A percentile compares a stretch with the other conserved stretches of the same genome.
phyloP scores from a whole-genome alignment of 2,113 vertebrate genomes.

The Oceanodroma tethys region DNA sequence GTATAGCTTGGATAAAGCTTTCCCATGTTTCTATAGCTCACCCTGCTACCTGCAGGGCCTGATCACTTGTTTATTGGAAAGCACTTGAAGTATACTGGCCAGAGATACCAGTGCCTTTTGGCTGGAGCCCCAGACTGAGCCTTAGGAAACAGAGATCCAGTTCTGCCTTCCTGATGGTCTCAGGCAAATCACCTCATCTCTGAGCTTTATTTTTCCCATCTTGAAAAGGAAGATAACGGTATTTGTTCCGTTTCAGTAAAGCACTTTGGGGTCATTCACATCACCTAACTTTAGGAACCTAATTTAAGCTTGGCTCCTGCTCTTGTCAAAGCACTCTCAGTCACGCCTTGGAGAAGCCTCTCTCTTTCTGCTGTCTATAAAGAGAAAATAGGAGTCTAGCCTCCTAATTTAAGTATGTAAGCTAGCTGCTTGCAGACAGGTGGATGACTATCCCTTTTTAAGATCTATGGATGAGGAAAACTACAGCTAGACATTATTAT shows the following conservation, averaged over 20 bases:
- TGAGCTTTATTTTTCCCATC: slow-evolving; percentile 7
- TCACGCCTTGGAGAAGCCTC: neutral
- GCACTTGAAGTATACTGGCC: neutral
- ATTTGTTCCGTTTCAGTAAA: neutral
- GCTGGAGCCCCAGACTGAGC: neutral
- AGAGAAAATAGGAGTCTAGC: neutral
- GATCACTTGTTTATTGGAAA: slow-evolving; percentile 21
- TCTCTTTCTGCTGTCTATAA: neutral
- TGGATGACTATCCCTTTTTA: neutral
- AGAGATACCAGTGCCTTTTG: neutral
- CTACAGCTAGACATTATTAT: neutral
- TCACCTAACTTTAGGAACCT: neutral
- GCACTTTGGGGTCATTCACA: neutral
- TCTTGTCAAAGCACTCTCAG: neutral
- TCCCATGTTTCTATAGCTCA: neutral
- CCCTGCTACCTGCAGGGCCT: neutral
- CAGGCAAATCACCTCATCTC: neutral
- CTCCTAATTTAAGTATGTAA: slow-evolving; percentile 15
- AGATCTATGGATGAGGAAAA: neutral
- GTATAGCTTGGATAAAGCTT: neutral
- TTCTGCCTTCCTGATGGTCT: neutral
- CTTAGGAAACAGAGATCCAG: neutral
- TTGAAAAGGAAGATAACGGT: neutral
- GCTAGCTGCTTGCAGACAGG: neutral
- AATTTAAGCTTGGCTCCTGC: slow-evolving; percentile 12